Evolutionary conservation across 2,888 invertebrate species (phyloP).

Genomic region (Biston stratarius): DNA sequence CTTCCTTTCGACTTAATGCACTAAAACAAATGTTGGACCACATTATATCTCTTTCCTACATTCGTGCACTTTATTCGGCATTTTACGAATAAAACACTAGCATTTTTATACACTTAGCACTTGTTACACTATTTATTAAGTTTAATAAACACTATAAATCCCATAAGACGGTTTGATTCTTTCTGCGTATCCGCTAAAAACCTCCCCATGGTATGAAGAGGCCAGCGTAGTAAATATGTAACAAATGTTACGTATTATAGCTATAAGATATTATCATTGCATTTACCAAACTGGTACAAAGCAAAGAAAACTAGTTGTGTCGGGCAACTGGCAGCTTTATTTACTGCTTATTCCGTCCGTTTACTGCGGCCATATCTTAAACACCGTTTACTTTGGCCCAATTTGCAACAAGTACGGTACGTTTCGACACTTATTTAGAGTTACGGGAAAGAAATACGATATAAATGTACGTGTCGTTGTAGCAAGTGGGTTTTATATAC

Average conservation of each 20-base stretch:
- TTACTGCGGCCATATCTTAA: slow-evolving; percentile 53
- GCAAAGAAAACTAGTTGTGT: slow-evolving; percentile 62
- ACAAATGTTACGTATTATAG: background rate
- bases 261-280: slow-evolving; percentile 2
- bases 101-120: no score
- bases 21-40: no score
- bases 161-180: no score
- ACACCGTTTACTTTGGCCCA: slow-evolving; percentile 41
- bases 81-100: no score
- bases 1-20: no score
- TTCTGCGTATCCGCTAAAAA: no score
- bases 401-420: slow-evolving; percentile 46
- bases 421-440: slow-evolving; percentile 14
- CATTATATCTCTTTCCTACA: no score
- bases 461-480: slow-evolving; percentile 12
- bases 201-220: no score
- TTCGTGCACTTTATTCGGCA: no score
- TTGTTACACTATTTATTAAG: no score
- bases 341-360: slow-evolving; percentile 61
- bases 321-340: slow-evolving; percentile 72
- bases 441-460: slow-evolving; percentile 5
- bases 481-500: slow-evolving; percentile 6
- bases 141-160: no score
- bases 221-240: no score
- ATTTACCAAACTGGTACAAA: slow-evolving; percentile 36